phyloP scores from a whole-genome alignment of 2,113 vertebrate genomes.

The Menura novaehollandiae region DNA sequence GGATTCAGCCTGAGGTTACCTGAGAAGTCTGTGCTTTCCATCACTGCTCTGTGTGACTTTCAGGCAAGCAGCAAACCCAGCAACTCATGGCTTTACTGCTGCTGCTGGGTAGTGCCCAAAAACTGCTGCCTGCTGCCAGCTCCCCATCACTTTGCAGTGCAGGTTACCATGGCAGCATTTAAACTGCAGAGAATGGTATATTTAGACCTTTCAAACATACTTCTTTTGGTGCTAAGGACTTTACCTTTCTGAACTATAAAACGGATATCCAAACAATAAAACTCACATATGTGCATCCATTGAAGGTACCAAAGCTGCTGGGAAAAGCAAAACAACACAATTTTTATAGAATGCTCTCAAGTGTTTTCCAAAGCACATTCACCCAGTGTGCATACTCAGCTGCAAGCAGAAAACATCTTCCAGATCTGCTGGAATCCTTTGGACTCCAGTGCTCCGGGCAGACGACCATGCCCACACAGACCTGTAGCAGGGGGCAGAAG shows the following conservation, averaged over 20 bases:
- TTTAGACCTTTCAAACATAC: background rate
- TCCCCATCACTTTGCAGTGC: background rate
- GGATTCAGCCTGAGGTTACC: background rate
- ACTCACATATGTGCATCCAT: background rate
- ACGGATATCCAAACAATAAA: background rate
- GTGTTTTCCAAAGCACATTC: background rate
- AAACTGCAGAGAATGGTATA: background rate
- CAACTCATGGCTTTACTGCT: background rate
- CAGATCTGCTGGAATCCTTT: background rate
- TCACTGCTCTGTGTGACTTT: rapidly evolving
- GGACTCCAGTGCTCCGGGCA: background rate
- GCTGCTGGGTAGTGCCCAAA: background rate
- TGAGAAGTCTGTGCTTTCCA: background rate
- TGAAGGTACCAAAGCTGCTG: background rate
- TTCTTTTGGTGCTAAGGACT: background rate
- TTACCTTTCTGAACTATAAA: background rate
- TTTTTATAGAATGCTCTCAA: background rate
- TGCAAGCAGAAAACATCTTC: background rate
- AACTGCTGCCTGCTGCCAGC: background rate
- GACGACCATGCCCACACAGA: rapidly evolving
- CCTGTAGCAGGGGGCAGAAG: rapidly evolving
- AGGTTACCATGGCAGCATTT: background rate
- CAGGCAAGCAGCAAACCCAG: background rate
- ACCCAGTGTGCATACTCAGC: background rate
- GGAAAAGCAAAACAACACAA: background rate